These are phyloP conservation scores for Carassius carassius DNA, from an alignment of 2,113 vertebrate species.

Conservation along the genomic window DNA sequence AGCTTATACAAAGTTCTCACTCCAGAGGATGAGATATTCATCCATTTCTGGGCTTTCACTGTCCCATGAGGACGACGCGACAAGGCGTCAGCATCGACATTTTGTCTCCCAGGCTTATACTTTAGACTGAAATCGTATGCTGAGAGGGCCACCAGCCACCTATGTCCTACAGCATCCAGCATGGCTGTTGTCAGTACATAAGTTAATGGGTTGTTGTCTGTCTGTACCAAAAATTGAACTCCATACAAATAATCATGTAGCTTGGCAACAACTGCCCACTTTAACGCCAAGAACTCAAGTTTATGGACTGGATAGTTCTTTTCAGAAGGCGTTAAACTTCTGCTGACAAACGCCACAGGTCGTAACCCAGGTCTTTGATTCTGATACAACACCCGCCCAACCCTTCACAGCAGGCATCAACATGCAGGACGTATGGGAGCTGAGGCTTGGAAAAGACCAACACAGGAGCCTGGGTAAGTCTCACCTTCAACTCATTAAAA, in stretches of 20 bases:
- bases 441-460: neutral
- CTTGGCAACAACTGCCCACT: too few species aligned
- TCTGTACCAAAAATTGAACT: too few species aligned
- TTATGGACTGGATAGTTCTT: too few species aligned
- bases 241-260: too few species aligned
- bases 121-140: slow-evolving; percentile 27
- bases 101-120: slow-evolving; percentile 14
- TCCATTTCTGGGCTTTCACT: neutral
- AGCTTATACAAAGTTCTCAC: slow-evolving; percentile 12
- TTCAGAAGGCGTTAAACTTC: slow-evolving; percentile 16
- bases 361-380: too few species aligned
- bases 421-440: neutral
- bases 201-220: too few species aligned
- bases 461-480: neutral
- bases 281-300: too few species aligned
- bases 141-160: neutral
- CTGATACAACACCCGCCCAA: neutral
- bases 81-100: neutral
- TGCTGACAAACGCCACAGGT: neutral
- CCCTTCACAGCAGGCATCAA: slow-evolving; percentile 15
- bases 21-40: neutral
- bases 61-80: slow-evolving; percentile 37
- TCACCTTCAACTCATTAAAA: too few species aligned
- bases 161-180: too few species aligned
- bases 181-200: too few species aligned